Evolutionary conservation across 64 coral and sea anemone genomes (phyloP).

Genomic region (Pocillopora damicornis): DNA sequence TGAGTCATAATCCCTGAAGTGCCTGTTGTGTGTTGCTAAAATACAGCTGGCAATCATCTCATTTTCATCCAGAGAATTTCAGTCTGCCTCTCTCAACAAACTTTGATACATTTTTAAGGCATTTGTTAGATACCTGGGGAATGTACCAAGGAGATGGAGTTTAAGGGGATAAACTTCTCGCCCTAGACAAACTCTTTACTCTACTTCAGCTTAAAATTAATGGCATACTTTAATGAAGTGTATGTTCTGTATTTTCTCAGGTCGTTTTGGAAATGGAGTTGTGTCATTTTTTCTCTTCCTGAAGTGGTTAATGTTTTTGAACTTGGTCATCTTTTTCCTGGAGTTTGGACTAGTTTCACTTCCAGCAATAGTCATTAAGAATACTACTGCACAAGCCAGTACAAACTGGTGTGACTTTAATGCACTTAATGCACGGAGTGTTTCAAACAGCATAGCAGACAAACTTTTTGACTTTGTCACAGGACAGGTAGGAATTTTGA

Average conservation of each 20-base stretch:
- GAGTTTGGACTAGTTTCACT: conserved; percentile 84
- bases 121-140: too few relatives aligned
- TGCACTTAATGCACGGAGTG: conserved; percentile 1
- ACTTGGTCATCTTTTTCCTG: conserved; percentile 79
- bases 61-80: too few relatives aligned
- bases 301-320: conserved; percentile 92
- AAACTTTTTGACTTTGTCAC: conserved; percentile 79
- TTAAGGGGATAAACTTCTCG: too few relatives aligned
- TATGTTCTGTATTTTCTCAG: conserved; percentile 34
- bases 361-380: conserved; percentile 50
- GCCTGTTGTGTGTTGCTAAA: too few relatives aligned
- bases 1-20: too few relatives aligned
- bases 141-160: too few relatives aligned
- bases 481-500: conserved; percentile 59
- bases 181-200: not conserved
- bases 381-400: not conserved
- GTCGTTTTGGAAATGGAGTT: conserved; percentile 99
- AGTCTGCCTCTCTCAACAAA: too few relatives aligned
- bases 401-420: conserved; percentile 57
- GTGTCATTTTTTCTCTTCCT: conserved; percentile 96
- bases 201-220: too few relatives aligned
- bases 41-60: too few relatives aligned
- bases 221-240: not conserved
- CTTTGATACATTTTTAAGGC: too few relatives aligned
- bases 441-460: conserved; percentile 9